These are phyloP conservation scores for Lobophora halterata DNA, from an alignment of 2,888 invertebrate species.

Conservation along the genomic window DNA sequence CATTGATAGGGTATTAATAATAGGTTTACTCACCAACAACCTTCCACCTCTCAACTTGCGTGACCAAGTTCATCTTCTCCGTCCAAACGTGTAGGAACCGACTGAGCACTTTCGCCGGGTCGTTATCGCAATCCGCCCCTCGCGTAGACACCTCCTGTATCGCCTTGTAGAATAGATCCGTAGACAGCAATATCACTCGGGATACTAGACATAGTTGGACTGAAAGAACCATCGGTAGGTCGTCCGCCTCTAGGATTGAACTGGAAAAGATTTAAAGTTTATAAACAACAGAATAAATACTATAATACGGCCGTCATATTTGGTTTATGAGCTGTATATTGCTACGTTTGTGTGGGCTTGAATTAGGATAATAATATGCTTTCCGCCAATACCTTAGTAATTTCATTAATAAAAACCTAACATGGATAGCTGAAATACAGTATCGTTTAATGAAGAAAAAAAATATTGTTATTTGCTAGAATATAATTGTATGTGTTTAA, in stretches of 20 bases:
- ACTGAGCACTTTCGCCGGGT: slow-evolving; percentile 84
- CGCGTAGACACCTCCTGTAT: slow-evolving; percentile 69
- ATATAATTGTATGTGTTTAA: no score
- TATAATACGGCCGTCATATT: no score
- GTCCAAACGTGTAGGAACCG: slow-evolving; percentile 89
- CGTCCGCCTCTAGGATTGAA: slow-evolving; percentile 84
- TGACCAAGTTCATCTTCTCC: slow-evolving; percentile 87
- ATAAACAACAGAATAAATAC: not conserved
- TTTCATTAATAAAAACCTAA: no score
- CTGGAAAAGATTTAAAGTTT: slow-evolving; percentile 54
- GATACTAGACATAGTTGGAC: slow-evolving; percentile 89
- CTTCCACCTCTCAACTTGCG: slow-evolving; percentile 91
- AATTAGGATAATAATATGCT: no score
- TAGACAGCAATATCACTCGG: slow-evolving; percentile 87
- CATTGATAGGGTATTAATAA: no score
- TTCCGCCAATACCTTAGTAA: no score
- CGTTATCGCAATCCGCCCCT: slow-evolving; percentile 66
- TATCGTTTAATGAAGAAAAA: no score
- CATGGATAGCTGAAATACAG: no score
- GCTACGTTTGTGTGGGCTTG: no score
- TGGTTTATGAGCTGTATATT: no score
- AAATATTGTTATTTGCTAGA: no score
- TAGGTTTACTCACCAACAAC: slow-evolving; percentile 86
- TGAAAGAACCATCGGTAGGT: slow-evolving; percentile 87
- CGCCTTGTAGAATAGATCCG: slow-evolving; percentile 83